Percentiles rank a stretch among this genome's conserved stretches.
These are phyloP conservation scores for Aplochiton taeniatus DNA, from an alignment of 2,797 vertebrate species.

Conservation along the genomic window DNA sequence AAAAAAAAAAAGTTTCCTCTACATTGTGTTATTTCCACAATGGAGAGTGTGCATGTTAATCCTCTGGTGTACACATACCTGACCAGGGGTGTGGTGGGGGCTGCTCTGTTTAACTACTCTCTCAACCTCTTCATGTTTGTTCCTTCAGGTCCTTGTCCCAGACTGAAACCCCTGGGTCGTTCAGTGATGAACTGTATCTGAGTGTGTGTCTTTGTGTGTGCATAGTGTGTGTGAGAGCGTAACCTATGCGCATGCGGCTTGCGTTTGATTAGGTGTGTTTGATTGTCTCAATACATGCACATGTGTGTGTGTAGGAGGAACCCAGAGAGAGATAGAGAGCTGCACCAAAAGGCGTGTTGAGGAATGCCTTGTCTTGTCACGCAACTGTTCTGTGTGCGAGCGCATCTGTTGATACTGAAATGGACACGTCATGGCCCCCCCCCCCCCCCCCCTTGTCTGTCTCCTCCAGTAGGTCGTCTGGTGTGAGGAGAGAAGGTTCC, in stretches of 20 bases:
- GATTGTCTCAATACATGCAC: constrained; percentile 12
- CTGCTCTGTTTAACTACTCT: too few relatives aligned
- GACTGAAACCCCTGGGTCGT: too few relatives aligned
- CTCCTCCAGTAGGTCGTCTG: constrained; percentile 85
- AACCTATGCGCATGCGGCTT: background rate
- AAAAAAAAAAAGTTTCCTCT: too few relatives aligned
- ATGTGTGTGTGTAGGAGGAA: constrained; percentile 8
- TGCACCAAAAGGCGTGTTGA: background rate
- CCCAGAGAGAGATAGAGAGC: background rate
- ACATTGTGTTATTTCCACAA: too few relatives aligned
- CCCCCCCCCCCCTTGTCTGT: constrained; percentile 28
- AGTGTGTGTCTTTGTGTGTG: background rate
- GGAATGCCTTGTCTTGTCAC: constrained; percentile 42
- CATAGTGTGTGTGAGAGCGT: background rate
- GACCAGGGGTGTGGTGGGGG: too few relatives aligned
- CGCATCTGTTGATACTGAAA: constrained; percentile 40
- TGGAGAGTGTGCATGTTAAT: too few relatives aligned
- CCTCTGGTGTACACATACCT: too few relatives aligned
- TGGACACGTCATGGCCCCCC: constrained; percentile 25
- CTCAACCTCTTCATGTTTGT: too few relatives aligned
- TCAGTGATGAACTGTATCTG: background rate
- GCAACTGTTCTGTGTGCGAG: constrained; percentile 23
- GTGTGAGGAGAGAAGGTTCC: constrained; percentile 80
- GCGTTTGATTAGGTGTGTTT: constrained; percentile 24
- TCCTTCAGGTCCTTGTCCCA: too few relatives aligned